A percentile compares a stretch with the other conserved stretches of the same genome.
Evolutionary conservation across 2,888 invertebrate species (phyloP).

Genomic region (Pharmacophagus antenor): DNA sequence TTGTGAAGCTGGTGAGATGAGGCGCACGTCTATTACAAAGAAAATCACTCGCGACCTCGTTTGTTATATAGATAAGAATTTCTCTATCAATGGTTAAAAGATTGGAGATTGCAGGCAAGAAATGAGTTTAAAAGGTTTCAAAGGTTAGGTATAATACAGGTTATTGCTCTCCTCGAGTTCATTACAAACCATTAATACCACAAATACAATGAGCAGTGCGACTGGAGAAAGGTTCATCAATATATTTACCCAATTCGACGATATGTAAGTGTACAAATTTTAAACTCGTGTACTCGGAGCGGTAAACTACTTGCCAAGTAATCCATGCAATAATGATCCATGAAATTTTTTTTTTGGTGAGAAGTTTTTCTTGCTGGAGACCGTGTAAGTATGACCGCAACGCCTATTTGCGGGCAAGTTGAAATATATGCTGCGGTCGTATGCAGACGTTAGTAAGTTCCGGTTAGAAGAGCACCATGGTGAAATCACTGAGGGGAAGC

Average conservation of each 20-base stretch:
- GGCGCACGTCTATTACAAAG: conserved; percentile 1
- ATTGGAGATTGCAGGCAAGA: background rate
- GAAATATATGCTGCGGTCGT: background rate
- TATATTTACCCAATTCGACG: too few species aligned
- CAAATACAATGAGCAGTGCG: too few species aligned
- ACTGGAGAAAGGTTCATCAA: too few species aligned
- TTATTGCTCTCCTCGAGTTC: background rate
- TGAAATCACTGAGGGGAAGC: background rate
- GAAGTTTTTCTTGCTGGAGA: background rate
- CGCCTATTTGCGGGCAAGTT: background rate
- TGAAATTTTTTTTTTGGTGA: background rate
- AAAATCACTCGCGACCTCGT: conserved; percentile 20
- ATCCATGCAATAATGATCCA: too few species aligned
- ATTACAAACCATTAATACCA: background rate
- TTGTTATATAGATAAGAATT: conserved; percentile 12
- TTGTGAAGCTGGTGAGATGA: background rate
- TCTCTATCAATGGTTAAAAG: conserved; percentile 2
- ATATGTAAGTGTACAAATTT: too few species aligned
- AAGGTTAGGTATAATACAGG: background rate
- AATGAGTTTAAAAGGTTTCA: conserved; percentile 1
- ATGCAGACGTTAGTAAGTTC: background rate
- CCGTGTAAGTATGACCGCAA: background rate
- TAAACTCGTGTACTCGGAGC: too few species aligned
- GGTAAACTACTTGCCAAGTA: background rate
- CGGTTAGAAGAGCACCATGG: background rate